phyloP scores from a whole-genome alignment of 2,888 invertebrate species.

The Lycia hirtaria region DNA sequence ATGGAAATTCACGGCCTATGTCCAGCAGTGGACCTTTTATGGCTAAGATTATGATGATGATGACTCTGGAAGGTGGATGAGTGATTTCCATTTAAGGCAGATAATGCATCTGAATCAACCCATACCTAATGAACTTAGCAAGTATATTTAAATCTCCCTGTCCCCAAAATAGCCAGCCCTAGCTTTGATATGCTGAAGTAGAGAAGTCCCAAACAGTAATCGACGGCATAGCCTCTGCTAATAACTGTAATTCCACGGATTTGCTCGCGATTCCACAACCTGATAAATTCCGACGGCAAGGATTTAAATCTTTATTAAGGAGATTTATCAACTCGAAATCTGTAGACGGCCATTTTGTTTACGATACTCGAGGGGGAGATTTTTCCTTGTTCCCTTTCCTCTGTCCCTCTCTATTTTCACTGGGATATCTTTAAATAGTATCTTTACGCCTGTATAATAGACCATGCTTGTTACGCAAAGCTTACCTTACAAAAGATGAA shows the following conservation, averaged over 20 bases:
- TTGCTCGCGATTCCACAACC: slow-evolving; percentile 31
- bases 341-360: slow-evolving; percentile 19
- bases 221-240: slow-evolving; percentile 28
- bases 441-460: no score
- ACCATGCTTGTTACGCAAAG: no score
- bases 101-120: no score
- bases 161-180: slow-evolving; percentile 9
- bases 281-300: slow-evolving; percentile 29
- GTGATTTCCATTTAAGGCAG: no score
- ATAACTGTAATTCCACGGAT: slow-evolving; percentile 34
- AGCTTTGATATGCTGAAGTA: slow-evolving; percentile 5
- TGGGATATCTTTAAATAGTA: no score
- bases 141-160: neutral
- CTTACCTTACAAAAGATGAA: no score
- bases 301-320: slow-evolving; percentile 24
- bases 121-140: no score
- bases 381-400: slow-evolving; percentile 14
- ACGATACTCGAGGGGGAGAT: slow-evolving; percentile 15
- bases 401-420: neutral
- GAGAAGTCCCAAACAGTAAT: slow-evolving; percentile 30
- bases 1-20: no score
- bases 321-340: slow-evolving; percentile 24
- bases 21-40: no score
- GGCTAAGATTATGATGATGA: no score
- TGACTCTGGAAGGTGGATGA: no score